phyloP scores from a whole-genome alignment of 2,888 invertebrate species.

The Octodonta nipae region DNA sequence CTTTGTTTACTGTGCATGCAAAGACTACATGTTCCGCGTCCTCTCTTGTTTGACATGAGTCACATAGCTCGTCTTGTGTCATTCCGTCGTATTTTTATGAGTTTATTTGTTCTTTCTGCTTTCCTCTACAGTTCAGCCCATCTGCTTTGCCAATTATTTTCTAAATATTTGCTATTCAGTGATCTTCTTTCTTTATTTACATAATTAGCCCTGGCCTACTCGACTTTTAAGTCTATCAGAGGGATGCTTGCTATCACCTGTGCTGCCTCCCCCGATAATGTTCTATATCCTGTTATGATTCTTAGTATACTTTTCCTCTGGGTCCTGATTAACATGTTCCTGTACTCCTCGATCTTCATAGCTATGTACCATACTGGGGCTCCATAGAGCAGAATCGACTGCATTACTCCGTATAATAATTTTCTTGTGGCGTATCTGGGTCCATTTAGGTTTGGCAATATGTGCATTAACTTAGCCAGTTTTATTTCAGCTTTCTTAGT shows the following conservation, averaged over 20 bases:
- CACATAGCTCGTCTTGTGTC: too few species aligned
- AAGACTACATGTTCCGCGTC: too few species aligned
- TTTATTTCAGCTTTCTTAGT: background rate
- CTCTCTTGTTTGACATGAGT: too few species aligned
- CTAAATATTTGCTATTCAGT: too few species aligned
- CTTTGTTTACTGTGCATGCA: too few species aligned
- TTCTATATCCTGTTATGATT: background rate
- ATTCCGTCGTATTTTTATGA: background rate
- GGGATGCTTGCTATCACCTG: background rate
- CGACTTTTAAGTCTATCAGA: background rate
- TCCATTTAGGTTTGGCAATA: background rate
- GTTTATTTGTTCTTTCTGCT: background rate
- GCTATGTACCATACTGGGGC: background rate
- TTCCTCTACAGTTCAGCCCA: too few species aligned
- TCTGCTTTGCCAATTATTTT: too few species aligned
- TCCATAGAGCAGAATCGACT: slow-evolving; percentile 3
- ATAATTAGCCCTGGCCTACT: too few species aligned
- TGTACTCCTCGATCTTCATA: background rate
- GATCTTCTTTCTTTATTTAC: too few species aligned
- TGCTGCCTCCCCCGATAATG: background rate
- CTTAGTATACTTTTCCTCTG: background rate
- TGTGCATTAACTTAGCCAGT: background rate
- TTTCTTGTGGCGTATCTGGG: background rate
- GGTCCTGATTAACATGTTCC: background rate
- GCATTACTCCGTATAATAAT: background rate